These are phyloP conservation scores for Solenopsis fugax DNA, from an alignment of 1,140 invertebrate genomes.

Conservation along the genomic window DNA sequence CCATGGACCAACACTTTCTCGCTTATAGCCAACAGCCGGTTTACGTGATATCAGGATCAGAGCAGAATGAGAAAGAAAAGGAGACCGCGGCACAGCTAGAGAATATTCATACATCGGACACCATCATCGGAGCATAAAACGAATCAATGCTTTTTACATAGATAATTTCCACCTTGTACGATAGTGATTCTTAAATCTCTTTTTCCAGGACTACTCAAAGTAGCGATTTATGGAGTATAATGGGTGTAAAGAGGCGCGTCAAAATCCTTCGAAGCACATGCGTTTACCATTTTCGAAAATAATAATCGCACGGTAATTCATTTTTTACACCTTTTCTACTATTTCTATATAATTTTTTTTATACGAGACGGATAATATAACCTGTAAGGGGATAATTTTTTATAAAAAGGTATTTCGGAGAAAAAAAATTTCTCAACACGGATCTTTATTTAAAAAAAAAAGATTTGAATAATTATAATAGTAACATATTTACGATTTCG, in stretches of 20 bases:
- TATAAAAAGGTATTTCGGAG: not conserved
- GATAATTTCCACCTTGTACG: slow-evolving; percentile 27
- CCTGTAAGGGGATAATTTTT: not conserved
- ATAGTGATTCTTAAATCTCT: slow-evolving; percentile 25
- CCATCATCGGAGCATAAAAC: slow-evolving; percentile 49
- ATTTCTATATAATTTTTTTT: not conserved
- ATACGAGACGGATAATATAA: not conserved
- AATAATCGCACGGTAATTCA: not conserved
- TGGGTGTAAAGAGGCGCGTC: not conserved
- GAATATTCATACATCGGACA: slow-evolving; percentile 55
- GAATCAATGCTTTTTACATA: slow-evolving; percentile 17
- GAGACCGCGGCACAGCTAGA: slow-evolving; percentile 50
- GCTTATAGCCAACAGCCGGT: slow-evolving; percentile 83
- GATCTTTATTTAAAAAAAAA: not conserved
- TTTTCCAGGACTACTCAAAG: not conserved
- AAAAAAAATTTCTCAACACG: not conserved
- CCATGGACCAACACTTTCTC: slow-evolving; percentile 82
- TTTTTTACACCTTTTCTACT: not conserved
- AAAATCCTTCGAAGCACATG: slow-evolving; percentile 3
- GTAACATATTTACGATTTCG: not conserved
- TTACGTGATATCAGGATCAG: slow-evolving; percentile 84
- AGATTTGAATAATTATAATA: not conserved
- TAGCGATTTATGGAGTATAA: not conserved
- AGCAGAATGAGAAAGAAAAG: slow-evolving; percentile 80
- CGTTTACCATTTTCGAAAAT: not conserved